Base-by-base conservation (phyloP, 1,140 invertebrate genomes). In the Cherax destructor region DNA sequence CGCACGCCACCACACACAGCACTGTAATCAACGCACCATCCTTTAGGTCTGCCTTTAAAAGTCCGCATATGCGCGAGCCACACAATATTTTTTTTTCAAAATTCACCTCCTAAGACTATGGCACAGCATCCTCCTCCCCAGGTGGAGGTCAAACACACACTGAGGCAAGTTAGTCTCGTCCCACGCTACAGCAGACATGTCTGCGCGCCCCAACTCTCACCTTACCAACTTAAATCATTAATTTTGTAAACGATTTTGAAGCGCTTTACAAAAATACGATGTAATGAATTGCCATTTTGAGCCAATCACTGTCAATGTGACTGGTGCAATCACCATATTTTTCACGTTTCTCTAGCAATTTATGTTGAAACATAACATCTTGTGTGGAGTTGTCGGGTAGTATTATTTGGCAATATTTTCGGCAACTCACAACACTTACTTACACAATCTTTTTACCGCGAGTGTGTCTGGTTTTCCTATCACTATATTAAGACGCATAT, bases 121-220 rank as follows among this genome's bases (percentile, higher is more conserved):
- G 21, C 11, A 47, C 85, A 47, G 5, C 5, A 30, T 13, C 85
- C 50, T 76, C 85, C 74, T 21, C 49, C 2, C 74, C 1, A 3
- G 6, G 47, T 65, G 30, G 24, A 18, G 85, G 72, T 76, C 85
- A 77, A 41, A 59, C 7, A 61, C 85, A 86, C 72, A 86, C 85
- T 86, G 85, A 41, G 72, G 74, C 72, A 86, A 41, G 50, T 24
- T 50, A 7, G 69, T 50, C 24, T 50, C 61, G 83, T 61, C 69
- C 69, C 69, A 74, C 69, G 69, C n/a, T 41, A 2, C 30, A 6
- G 24, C 69, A 30, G 6, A 74, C 69, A 74, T n/a, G 69, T 24
- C n/a, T 30, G 24, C 69, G 21, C n/a, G 7, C 69, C 6, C 24
- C 11, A 10, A n/a, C 9, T 74, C 7, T 74, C 69, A 11, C 7